phyloP scores from a whole-genome alignment of 2,888 invertebrate genomes.

The Caenorhabditis sp. region DNA sequence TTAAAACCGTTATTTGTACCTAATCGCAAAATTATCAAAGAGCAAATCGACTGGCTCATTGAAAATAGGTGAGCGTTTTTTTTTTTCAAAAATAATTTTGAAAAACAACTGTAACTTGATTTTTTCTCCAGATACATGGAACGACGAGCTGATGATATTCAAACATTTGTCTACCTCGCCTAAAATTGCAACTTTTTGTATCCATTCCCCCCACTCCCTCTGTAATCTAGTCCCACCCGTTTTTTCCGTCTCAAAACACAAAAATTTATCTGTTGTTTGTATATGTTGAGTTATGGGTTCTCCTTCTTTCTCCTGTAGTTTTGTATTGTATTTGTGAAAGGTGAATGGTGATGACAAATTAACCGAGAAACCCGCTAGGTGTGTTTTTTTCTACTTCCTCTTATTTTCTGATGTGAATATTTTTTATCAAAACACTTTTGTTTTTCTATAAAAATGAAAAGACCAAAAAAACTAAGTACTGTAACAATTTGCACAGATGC shows the following conservation, averaged over 20 bases:
- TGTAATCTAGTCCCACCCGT: conserved; percentile 3
- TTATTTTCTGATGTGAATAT: background rate
- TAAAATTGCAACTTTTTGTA: conserved; percentile 23
- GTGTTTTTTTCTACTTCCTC: too few species aligned
- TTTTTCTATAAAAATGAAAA: background rate
- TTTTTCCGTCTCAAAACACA: too few species aligned
- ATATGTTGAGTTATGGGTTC: background rate
- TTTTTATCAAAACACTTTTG: background rate
- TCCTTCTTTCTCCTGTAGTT: background rate
- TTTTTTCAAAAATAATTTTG: conserved; percentile 1
- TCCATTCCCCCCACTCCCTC: background rate
- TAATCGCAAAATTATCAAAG: conserved; percentile 98
- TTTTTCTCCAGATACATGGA: conserved; percentile 52
- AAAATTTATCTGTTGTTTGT: background rate
- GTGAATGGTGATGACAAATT: too few species aligned
- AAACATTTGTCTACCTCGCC: conserved; percentile 60
- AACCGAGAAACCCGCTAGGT: too few species aligned
- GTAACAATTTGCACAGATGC: background rate
- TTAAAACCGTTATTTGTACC: conserved; percentile 99
- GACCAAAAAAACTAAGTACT: background rate
- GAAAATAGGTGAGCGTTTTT: conserved; percentile 78
- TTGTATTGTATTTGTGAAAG: too few species aligned
- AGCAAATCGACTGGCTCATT: conserved; percentile 98
- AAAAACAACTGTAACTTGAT: background rate
- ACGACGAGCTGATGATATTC: conserved; percentile 57